Conservation (phyloP, 2,888 invertebrate species). For the Chrysolina haemoptera region DNA sequence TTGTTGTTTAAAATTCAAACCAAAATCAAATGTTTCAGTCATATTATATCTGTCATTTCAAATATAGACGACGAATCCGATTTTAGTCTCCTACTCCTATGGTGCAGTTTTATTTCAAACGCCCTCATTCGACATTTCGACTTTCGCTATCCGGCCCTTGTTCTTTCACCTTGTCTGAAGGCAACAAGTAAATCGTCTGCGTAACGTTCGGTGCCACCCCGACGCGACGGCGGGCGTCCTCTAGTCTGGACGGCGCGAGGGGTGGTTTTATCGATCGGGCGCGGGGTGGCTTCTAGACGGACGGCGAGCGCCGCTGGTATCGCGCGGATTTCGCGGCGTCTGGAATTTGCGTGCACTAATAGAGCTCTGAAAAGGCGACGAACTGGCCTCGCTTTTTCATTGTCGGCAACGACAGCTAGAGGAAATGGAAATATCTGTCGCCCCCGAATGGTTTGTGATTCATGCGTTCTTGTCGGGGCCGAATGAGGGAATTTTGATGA, state of each 20-base stretch:
- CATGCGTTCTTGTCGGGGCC: not conserved
- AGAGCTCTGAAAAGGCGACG: not conserved
- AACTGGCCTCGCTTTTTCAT: not conserved
- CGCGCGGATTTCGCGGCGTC: constrained; percentile 17
- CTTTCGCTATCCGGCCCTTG: not conserved
- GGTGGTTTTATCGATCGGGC: constrained; percentile 21
- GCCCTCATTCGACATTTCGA: not conserved
- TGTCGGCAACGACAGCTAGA: not conserved
- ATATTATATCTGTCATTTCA: too few species aligned
- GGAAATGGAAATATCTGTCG: not conserved
- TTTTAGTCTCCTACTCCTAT: not conserved
- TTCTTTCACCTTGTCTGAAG: not conserved
- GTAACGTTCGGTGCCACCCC: not conserved
- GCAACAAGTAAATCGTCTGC: constrained; percentile 18
- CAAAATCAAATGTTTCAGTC: too few species aligned
- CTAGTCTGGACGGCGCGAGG: constrained; percentile 30
- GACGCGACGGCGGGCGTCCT: constrained; percentile 33
- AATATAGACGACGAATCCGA: too few species aligned
- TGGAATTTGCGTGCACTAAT: constrained; percentile 3
- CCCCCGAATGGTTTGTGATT: not conserved
- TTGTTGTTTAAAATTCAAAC: too few species aligned
- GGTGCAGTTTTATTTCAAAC: not conserved
- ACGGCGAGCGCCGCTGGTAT: not conserved
- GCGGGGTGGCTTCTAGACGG: constrained; percentile 13
- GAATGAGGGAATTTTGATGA: not conserved